Conservation (phyloP, 1,140 invertebrate genomes). For the Amyelois transitella region DNA sequence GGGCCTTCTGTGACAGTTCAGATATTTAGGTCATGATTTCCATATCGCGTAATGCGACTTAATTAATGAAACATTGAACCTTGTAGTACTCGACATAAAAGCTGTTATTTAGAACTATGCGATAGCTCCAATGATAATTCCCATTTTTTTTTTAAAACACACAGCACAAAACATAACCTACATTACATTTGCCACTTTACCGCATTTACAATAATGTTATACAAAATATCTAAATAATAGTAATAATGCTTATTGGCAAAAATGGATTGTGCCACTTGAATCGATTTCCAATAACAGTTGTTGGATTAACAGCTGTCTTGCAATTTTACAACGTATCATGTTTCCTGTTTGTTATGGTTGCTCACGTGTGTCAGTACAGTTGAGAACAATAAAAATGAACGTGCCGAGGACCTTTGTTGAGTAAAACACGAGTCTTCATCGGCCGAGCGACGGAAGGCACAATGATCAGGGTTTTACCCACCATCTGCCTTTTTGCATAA, state of each 20-base stretch:
- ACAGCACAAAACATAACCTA: no score
- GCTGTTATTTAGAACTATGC: background rate
- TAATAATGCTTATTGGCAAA: no score
- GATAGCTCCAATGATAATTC: no score
- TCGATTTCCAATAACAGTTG: background rate
- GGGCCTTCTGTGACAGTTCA: background rate
- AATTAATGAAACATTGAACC: background rate
- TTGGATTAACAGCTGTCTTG: background rate
- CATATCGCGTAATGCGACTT: background rate
- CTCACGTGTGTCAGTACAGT: background rate
- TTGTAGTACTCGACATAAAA: background rate
- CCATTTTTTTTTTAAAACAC: no score
- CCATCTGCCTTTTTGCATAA: background rate
- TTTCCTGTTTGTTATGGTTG: background rate
- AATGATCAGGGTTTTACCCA: conserved; percentile 1
- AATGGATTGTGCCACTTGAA: no score
- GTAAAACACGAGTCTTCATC: background rate
- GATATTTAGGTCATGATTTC: background rate
- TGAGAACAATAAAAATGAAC: background rate
- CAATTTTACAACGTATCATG: background rate
- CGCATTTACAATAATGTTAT: no score
- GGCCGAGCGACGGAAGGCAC: background rate
- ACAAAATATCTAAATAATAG: no score
- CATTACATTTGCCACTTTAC: no score
- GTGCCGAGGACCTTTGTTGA: background rate